Evolutionary conservation across 2,797 vertebrate genomes (phyloP), one percentile per base, ranked within the genome.

Genomic region (Phoebastria nigripes): DNA sequence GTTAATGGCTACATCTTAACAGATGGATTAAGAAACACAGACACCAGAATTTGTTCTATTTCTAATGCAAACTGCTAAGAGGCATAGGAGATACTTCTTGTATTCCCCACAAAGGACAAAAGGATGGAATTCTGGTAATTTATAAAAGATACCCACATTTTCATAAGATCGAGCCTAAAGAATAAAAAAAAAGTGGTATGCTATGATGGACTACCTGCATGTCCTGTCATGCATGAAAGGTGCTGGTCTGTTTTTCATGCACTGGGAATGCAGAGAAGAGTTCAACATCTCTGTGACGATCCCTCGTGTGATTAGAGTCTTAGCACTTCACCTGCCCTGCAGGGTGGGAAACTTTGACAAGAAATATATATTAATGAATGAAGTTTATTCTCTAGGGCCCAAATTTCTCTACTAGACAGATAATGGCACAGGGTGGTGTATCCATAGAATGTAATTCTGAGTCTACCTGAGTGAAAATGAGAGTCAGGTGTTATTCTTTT

Each of bases 401-500:
- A 65, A 28, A 74, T 62, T 61, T 61, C 56, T 87, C 49, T 82
- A 3, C 67, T 33, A 55, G 37, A 44, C 9, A 91, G 47, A 42
- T 49, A 87, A 89, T 9, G 31, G 61, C 63, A 79, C 12, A 54
- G 47, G 37, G 28, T 69, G 42, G 37, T 41, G 15, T 5, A 73
- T 58, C 37, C 54, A 83, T 80, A 92, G 39, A 74, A 74, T 18
- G 58, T 9, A 79, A 76, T 35, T 81, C 51, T 66, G 29, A 66
- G 47, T 70, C 47, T 19, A 35, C 35, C n/a, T 28, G 28, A 78
- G 22, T 63, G 87, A 73, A 82, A 94, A 88, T 55, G 56, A 67
- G 92, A 95, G 61, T 54, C 8, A 28, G 11, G 10, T 83, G 74
- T 69, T 82, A 11, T 77, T 67, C 47, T 93, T 92, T 62, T 78